A percentile compares a stretch with the other conserved stretches of the same genome.
phyloP scores from a whole-genome alignment of 2,888 invertebrate genomes.

The Agrotis ipsilon region DNA sequence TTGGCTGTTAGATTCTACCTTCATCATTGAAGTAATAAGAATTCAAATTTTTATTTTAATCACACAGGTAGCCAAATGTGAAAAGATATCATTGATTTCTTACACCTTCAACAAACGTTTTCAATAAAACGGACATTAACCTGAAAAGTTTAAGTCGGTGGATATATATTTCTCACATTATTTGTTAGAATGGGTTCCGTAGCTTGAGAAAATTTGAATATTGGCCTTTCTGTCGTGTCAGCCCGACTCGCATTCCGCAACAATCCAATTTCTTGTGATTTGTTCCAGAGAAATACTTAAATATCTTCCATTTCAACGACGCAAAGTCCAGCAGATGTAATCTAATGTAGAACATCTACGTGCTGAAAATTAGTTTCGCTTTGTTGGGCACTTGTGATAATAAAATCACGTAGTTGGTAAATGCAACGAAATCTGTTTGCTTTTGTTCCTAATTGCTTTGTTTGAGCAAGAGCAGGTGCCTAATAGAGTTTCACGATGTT shows the following conservation, averaged over 20 bases:
- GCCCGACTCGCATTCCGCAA: conserved; percentile 32
- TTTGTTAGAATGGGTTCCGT: conserved; percentile 44
- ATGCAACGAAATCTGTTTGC: conserved; percentile 54
- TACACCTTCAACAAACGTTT: conserved; percentile 6
- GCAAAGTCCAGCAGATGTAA: conserved; percentile 42
- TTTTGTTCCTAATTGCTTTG: conserved; percentile 56
- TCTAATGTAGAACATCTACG: conserved; percentile 55
- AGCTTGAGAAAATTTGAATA: conserved; percentile 54
- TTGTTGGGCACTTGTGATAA: conserved; percentile 53
- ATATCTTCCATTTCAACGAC: conserved; percentile 43
- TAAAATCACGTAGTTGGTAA: conserved; percentile 53
- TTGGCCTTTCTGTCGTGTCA: conserved; percentile 45
- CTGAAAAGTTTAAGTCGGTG: conserved; percentile 13
- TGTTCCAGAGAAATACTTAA: conserved; percentile 45
- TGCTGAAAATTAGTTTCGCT: conserved; percentile 59
- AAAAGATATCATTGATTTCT: conserved; percentile 8
- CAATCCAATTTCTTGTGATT: conserved; percentile 57
- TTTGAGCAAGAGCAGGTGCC: conserved; percentile 40
- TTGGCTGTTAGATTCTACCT: background rate
- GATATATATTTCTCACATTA: conserved; percentile 36
- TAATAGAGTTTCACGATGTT: conserved; percentile 46
- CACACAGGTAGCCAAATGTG: background rate
- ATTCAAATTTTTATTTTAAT: background rate
- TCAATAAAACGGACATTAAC: conserved; percentile 10
- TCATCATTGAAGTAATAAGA: background rate